Base-by-base conservation (phyloP, 2,797 vertebrate species). In the Lophius americanus region DNA sequence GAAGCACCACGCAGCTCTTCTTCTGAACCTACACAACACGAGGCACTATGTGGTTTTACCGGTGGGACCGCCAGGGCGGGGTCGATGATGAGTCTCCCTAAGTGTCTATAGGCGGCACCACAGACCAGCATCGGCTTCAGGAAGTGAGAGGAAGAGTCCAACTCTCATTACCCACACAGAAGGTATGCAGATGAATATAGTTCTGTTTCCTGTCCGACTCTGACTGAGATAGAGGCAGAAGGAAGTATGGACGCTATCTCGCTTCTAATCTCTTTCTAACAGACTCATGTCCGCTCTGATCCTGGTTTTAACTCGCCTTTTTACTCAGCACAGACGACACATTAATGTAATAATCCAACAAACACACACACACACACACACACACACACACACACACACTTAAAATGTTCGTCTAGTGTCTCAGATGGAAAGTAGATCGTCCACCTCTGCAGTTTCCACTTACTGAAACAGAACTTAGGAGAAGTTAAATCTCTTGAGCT, bases 401-500 rank as follows among this genome's bases (percentile, higher is more conserved):
- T 5, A 12, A 48, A 9, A 41, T 60, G 41, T 47, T 52, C 42
- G 48, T 65, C 50, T 72, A 72, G 55, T 73, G 49, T 71, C 64
- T 64, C 12, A 81, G 43, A 72, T 78, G 68, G 77, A 88, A 85
- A 78, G 13, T 58, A 38, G 70, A 75, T 76, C 12, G 38, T 82
- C 74, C 78, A 82, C 83, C 75, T 84, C 81, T 81, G 72, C 65
- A 87, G 64, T 90, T 90, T 88, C 79, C 73, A 88, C 68, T 89
- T 68, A 78, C 52, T 75, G 78, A 84, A 83, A 85, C 73, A 82
- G 9, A 64, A 79, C 52, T 83, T 72, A 91, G 83, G 58, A 86
- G 91, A 92, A 91, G 90, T 92, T 89, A 92, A 90, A 89, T 82
- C 64, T 69, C 73, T 70, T 3, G 32, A 76, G 74, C 51, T 76